Conservation (phyloP, 2,888 invertebrate species). For the Thymelicus lineola region DNA sequence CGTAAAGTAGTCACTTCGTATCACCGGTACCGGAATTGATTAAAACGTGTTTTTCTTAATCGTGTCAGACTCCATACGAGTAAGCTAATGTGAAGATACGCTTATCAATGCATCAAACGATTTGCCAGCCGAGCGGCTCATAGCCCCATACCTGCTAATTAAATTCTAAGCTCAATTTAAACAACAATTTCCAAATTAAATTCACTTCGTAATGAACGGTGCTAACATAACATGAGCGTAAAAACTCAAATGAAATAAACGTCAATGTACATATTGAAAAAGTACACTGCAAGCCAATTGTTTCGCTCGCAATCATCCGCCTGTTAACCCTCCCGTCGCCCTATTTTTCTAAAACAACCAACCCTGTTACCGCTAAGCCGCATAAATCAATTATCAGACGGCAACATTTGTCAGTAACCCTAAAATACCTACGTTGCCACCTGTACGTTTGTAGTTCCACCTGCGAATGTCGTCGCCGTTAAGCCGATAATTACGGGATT, state of each 20-base stretch:
- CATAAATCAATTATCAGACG: conserved; percentile 70
- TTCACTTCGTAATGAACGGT: background rate
- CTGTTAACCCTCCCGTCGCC: conserved; percentile 43
- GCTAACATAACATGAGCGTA: background rate
- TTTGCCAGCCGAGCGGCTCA: background rate
- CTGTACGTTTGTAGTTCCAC: conserved; percentile 65
- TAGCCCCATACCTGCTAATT: background rate
- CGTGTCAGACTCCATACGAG: too few species aligned
- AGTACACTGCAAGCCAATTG: conserved; percentile 18
- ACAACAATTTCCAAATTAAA: conserved; percentile 7
- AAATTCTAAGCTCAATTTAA: background rate
- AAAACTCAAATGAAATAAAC: conserved; percentile 5
- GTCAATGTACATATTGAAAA: background rate
- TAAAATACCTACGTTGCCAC: conserved; percentile 57
- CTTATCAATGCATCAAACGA: conserved; percentile 6
- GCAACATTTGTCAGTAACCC: conserved; percentile 61
- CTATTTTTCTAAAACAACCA: conserved; percentile 48
- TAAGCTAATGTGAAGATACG: background rate
- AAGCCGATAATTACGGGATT: conserved; percentile 84
- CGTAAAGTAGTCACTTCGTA: too few species aligned
- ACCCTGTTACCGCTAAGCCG: conserved; percentile 53
- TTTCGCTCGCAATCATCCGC: conserved; percentile 26
- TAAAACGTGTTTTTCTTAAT: too few species aligned
- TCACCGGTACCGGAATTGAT: too few species aligned
- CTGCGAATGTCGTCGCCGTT: conserved; percentile 80